phyloP scores from a whole-genome alignment of 2,113 vertebrate genomes.

The Marcusenius ussheri region DNA sequence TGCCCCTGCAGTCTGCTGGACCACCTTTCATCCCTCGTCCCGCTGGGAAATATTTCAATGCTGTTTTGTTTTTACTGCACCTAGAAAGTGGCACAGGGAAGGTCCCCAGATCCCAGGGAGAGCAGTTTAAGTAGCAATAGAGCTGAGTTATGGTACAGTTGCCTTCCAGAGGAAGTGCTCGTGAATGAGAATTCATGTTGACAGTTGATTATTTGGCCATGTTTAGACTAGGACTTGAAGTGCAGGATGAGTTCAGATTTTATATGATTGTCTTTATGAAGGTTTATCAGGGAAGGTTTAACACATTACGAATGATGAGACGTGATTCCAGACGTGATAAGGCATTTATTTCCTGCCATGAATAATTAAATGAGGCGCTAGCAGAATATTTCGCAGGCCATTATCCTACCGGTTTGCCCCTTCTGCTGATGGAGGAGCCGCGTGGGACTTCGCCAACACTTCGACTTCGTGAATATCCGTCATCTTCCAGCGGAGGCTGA shows the following conservation, averaged over 20 bases:
- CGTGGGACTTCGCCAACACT: not conserved
- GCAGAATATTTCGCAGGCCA: not conserved
- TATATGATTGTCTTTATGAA: not conserved
- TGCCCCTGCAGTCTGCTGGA: not conserved
- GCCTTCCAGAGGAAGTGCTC: not conserved
- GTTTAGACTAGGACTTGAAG: not conserved
- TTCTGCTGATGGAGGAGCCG: not conserved
- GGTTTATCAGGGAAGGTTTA: not conserved
- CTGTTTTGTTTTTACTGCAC: not conserved
- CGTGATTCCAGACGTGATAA: not conserved
- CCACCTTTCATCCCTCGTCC: not conserved
- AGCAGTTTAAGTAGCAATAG: not conserved
- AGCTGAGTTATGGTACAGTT: not conserved
- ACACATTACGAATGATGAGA: not conserved
- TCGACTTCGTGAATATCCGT: not conserved
- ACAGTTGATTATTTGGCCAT: not conserved
- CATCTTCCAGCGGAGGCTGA: not conserved
- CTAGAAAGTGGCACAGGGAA: not conserved
- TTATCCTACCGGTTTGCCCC: not conserved
- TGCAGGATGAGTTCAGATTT: not conserved
- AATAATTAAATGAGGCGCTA: not conserved
- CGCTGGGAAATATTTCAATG: not conserved
- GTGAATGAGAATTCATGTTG: not conserved
- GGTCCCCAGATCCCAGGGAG: not conserved
- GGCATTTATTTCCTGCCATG: not conserved